Conservation (phyloP, 2,113 vertebrate species). For the Sisor rabdophorus region DNA sequence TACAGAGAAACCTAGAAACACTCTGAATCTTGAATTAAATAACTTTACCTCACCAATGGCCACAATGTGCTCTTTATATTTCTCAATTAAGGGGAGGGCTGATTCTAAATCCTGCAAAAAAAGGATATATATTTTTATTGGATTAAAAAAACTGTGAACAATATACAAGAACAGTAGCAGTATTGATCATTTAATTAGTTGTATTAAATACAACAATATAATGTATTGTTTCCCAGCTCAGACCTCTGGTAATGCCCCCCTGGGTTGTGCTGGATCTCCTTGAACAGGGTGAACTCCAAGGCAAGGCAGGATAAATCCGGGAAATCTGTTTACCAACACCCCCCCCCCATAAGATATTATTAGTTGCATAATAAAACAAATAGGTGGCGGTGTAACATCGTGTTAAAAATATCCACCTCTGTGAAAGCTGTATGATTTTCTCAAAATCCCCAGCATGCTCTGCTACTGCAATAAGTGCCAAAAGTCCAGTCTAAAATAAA, state of each 20-base stretch:
- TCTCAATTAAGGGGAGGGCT: conserved; percentile 85
- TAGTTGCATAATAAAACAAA: not conserved
- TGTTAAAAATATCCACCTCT: conserved; percentile 66
- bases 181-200: too few species aligned
- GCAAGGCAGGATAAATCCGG: conserved; percentile 81
- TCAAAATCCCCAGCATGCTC: conserved; percentile 86
- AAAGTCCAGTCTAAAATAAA: conserved; percentile 73
- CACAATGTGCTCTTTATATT: conserved; percentile 82
- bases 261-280: conserved; percentile 69
- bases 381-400: not conserved
- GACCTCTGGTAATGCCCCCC: conserved; percentile 80
- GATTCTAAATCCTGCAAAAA: conserved; percentile 80
- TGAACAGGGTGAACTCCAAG: conserved; percentile 92
- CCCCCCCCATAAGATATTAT: not conserved
- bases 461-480: conserved; percentile 82
- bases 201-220: too few species aligned
- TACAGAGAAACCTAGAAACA: too few species aligned
- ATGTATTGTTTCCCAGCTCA: not conserved
- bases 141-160: too few species aligned
- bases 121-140: too few species aligned
- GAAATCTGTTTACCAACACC: conserved; percentile 67
- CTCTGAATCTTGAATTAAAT: too few species aligned
- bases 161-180: too few species aligned
- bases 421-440: conserved; percentile 82
- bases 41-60: conserved; percentile 87